A percentile compares a stretch with the other conserved stretches of the same genome.
Conservation (phyloP, 2,888 invertebrate species). For the Ichneumoninae sp. region DNA sequence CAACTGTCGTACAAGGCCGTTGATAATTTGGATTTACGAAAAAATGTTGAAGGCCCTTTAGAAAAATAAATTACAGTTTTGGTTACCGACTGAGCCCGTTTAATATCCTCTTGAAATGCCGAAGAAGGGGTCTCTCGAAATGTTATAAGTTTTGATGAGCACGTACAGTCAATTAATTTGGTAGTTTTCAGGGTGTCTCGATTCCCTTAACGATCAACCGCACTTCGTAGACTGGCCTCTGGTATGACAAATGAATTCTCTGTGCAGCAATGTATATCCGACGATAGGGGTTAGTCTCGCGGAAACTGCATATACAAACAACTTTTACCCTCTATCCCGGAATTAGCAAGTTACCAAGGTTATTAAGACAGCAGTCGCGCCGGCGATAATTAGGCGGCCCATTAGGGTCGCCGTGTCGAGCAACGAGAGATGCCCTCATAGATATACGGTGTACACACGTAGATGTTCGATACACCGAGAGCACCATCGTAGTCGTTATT, state of each 20-base stretch:
- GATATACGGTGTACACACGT: slow-evolving; percentile 15
- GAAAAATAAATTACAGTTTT: too few relatives aligned
- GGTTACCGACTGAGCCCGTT: too few relatives aligned
- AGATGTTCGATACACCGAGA: slow-evolving; percentile 14
- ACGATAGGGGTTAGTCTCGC: slow-evolving; percentile 24
- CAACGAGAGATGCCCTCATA: slow-evolving; percentile 24
- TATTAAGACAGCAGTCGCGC: slow-evolving; percentile 60
- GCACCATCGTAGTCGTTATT: slow-evolving; percentile 49
- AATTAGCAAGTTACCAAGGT: slow-evolving; percentile 63
- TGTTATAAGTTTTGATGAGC: too few relatives aligned
- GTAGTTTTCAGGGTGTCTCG: slow-evolving; percentile 3
- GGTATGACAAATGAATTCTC: slow-evolving; percentile 11
- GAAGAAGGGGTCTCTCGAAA: too few relatives aligned
- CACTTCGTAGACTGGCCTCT: neutral
- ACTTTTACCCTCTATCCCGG: slow-evolving; percentile 48
- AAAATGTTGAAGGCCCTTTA: too few relatives aligned
- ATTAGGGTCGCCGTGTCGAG: slow-evolving; percentile 46
- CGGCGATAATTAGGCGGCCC: slow-evolving; percentile 59
- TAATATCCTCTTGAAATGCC: too few relatives aligned
- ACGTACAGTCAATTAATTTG: neutral
- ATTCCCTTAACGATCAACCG: neutral
- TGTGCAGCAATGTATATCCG: slow-evolving; percentile 16
- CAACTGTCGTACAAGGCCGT: too few relatives aligned
- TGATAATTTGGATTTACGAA: too few relatives aligned
- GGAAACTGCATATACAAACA: slow-evolving; percentile 12